These are phyloP conservation scores for Cyprinodon tularosa DNA, from an alignment of 2,113 vertebrate species.

Conservation along the genomic window DNA sequence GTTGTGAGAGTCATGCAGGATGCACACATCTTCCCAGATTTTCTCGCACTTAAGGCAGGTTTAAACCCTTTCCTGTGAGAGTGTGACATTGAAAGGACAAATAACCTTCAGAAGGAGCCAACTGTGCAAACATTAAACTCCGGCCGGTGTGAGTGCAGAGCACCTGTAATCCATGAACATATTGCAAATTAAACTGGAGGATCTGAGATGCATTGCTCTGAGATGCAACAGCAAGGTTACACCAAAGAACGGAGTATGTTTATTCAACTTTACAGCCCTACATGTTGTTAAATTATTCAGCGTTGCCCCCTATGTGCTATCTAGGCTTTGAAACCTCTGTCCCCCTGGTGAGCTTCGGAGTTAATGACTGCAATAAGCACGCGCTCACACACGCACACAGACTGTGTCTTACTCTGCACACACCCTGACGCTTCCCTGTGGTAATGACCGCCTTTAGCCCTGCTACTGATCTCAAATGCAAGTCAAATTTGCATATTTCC, in stretches of 20 bases:
- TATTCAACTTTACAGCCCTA: conserved; percentile 64
- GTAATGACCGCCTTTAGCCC: conserved; percentile 75
- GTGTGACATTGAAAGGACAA: conserved; percentile 5
- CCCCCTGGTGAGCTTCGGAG: conserved; percentile 54
- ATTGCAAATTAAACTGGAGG: conserved; percentile 16
- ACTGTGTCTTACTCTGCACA: conserved; percentile 17
- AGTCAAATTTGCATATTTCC: conserved; percentile 74
- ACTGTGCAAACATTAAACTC: conserved; percentile 1
- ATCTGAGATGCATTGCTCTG: conserved; percentile 41
- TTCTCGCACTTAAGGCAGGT: conserved; percentile 8
- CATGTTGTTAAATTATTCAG: conserved; percentile 70
- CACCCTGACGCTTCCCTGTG: conserved; percentile 44
- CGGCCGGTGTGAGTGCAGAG: neutral
- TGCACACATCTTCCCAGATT: neutral
- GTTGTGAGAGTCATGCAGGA: conserved; percentile 50
- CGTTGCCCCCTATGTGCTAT: conserved; percentile 58
- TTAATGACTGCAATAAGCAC: conserved; percentile 64
- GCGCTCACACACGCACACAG: neutral
- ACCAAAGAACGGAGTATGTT: conserved; percentile 50
- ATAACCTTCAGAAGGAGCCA: conserved; percentile 3
- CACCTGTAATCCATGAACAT: neutral
- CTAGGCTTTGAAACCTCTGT: conserved; percentile 67
- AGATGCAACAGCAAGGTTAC: conserved; percentile 23
- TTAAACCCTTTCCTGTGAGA: conserved; percentile 10
- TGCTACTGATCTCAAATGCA: conserved; percentile 70